Conservation (phyloP, 2,797 vertebrate genomes). For the Spinus olivaceus region DNA sequence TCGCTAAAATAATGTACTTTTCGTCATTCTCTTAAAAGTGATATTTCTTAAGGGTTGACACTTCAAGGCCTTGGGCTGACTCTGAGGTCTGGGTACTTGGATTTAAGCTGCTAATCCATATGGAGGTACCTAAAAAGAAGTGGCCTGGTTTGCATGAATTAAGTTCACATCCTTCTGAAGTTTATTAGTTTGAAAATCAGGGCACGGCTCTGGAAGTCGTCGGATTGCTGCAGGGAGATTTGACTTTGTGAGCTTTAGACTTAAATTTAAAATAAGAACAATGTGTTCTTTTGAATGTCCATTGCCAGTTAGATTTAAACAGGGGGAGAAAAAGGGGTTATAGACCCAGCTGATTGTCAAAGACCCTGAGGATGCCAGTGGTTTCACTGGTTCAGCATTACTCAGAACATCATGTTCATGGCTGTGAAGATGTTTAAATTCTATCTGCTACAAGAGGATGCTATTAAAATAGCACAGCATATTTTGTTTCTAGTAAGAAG, state of each 20-base stretch:
- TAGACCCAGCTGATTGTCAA: neutral
- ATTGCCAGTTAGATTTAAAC: neutral
- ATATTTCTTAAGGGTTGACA: neutral
- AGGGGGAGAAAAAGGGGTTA: neutral
- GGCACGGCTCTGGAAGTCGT: neutral
- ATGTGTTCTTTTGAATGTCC: neutral
- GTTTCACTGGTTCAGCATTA: neutral
- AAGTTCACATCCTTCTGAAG: conserved; percentile 41
- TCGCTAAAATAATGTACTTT: neutral
- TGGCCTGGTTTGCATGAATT: conserved; percentile 27
- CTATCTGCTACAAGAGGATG: neutral
- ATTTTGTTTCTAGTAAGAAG: neutral
- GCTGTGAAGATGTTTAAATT: neutral
- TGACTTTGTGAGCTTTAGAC: neutral
- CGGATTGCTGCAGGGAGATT: neutral
- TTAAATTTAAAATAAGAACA: neutral
- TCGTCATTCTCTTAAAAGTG: neutral
- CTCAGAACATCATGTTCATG: neutral
- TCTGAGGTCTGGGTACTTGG: neutral
- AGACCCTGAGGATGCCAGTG: neutral
- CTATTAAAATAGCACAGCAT: neutral
- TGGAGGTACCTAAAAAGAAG: conserved; percentile 8
- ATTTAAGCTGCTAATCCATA: neutral
- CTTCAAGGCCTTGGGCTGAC: neutral
- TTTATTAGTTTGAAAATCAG: conserved; percentile 51